phyloP scores from a whole-genome alignment of 2,113 vertebrate genomes.

The Ceyx margarethae region DNA sequence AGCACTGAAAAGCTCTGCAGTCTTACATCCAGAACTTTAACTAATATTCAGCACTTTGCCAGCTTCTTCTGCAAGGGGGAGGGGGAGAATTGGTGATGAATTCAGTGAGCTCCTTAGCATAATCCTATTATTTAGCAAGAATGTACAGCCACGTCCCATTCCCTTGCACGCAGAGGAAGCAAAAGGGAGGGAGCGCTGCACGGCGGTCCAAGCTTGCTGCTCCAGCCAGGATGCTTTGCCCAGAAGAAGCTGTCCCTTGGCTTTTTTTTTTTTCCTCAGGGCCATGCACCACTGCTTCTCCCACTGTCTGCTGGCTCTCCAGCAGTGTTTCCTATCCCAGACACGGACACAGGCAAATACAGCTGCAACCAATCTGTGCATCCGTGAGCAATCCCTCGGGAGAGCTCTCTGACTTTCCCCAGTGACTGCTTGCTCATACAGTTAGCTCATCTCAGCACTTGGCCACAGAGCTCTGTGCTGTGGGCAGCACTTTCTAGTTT shows the following conservation, averaged over 20 bases:
- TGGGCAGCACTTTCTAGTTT: not conserved
- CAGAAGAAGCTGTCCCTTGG: conserved; percentile 65
- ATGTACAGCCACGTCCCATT: conserved; percentile 56
- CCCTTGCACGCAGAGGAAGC: conserved; percentile 45
- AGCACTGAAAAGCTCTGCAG: not conserved
- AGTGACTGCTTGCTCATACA: not conserved
- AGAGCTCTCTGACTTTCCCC: conserved; percentile 27
- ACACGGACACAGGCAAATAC: conserved; percentile 57
- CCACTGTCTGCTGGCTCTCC: conserved; percentile 64
- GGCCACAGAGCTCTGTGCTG: not conserved
- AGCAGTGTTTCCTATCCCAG: conserved; percentile 30
- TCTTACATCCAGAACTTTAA: not conserved
- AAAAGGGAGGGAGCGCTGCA: conserved; percentile 21
- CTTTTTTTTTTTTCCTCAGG: conserved; percentile 33
- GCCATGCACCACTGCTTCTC: conserved; percentile 58
- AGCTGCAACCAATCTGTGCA: conserved; percentile 48
- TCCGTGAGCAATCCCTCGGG: not conserved
- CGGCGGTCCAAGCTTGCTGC: conserved; percentile 45
- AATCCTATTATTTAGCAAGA: conserved; percentile 52
- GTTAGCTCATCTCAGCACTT: not conserved
- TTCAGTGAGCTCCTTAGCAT: not conserved
- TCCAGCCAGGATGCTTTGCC: conserved; percentile 48
- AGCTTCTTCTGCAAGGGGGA: not conserved
- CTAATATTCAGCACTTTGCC: not conserved
- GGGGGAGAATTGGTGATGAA: not conserved